Evolutionary conservation across 2,797 vertebrate species (phyloP).

Genomic region (Perodicticus potto): DNA sequence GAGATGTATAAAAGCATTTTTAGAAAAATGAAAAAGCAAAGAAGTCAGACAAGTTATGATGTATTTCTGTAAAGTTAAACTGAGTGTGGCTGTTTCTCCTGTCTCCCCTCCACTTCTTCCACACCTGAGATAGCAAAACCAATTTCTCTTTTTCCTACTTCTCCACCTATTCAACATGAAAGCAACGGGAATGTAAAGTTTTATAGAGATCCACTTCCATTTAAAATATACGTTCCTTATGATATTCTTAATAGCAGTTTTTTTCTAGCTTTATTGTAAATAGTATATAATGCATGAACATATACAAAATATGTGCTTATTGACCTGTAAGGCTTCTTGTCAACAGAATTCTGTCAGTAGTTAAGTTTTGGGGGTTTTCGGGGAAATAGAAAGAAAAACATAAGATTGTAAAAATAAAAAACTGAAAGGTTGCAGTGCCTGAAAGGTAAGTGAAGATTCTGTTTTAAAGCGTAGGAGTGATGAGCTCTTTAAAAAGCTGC

Average conservation of each 20-base stretch:
- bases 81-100: neutral
- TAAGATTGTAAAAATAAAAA: too few species aligned
- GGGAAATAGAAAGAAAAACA: neutral
- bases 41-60: neutral
- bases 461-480: neutral
- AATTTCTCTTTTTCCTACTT: neutral
- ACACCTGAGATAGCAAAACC: neutral
- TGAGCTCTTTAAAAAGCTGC: neutral
- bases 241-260: neutral
- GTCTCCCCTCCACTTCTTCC: neutral
- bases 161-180: neutral
- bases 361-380: neutral
- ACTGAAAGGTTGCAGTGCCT: neutral
- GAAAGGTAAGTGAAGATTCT: conserved; percentile 5
- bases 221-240: neutral
- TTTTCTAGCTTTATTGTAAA: neutral
- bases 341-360: neutral
- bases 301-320: neutral
- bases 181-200: neutral
- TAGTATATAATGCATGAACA: too few species aligned
- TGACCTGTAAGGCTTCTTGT: neutral
- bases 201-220: neutral
- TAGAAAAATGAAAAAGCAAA: neutral
- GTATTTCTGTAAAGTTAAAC: neutral
- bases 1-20: neutral